These are phyloP conservation scores for Chroicocephalus ridibundus DNA, from an alignment of 2,113 vertebrate genomes.

Conservation along the genomic window DNA sequence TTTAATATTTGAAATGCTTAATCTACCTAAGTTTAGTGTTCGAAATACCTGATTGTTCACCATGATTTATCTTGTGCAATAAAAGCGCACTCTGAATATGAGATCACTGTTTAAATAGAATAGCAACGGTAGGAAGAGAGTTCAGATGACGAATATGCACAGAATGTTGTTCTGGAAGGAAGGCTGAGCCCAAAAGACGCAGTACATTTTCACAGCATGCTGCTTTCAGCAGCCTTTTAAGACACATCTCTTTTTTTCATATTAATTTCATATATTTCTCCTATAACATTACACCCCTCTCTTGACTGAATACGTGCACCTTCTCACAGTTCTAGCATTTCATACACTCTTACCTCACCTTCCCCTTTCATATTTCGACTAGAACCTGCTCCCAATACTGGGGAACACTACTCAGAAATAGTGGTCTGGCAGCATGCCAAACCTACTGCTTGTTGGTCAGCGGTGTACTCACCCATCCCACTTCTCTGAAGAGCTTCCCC, in stretches of 20 bases:
- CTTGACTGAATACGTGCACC: background rate
- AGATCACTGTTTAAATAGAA: constrained; percentile 22
- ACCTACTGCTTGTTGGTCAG: background rate
- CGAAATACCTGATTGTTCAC: constrained; percentile 53
- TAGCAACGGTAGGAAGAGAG: background rate
- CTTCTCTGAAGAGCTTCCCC: background rate
- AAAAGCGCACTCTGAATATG: background rate
- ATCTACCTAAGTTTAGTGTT: constrained; percentile 44
- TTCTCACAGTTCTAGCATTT: background rate
- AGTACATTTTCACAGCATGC: background rate
- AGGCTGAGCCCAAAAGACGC: background rate
- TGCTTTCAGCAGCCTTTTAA: background rate
- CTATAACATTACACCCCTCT: background rate
- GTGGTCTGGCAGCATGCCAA: background rate
- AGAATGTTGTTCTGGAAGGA: background rate
- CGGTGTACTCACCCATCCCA: background rate
- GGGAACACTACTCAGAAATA: background rate
- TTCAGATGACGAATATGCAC: background rate
- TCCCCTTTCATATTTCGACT: background rate
- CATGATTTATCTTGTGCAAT: constrained; percentile 17
- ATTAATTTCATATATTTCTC: background rate
- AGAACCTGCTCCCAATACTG: background rate
- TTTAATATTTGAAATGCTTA: constrained; percentile 57
- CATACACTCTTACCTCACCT: background rate
- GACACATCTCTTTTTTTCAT: background rate